A percentile compares a stretch with the other conserved stretches of the same genome.
These are phyloP conservation scores for Pinctada fucata DNA, from an alignment of 2,888 invertebrate genomes.

Conservation along the genomic window DNA sequence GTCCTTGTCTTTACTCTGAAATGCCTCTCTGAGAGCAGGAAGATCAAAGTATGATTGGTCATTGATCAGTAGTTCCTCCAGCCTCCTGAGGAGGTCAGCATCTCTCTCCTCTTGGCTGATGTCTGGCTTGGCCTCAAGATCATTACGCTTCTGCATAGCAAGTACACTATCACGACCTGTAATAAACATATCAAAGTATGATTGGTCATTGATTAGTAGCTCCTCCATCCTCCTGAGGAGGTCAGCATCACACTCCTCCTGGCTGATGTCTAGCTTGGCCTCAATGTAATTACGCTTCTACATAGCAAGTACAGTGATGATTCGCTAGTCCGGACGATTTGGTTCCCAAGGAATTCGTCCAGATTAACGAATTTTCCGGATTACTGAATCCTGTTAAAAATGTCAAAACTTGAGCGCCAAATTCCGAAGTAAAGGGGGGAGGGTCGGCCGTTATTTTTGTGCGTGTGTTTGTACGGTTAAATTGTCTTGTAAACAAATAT, in stretches of 20 bases:
- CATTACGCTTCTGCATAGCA: slow-evolving; percentile 65
- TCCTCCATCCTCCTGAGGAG: slow-evolving; percentile 66
- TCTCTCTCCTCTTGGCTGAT: slow-evolving; percentile 68
- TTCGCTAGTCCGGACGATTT: too few species aligned
- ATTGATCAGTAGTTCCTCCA: slow-evolving; percentile 66
- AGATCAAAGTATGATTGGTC: slow-evolving; percentile 65
- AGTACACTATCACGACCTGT: slow-evolving; percentile 74
- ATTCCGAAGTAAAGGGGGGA: too few species aligned
- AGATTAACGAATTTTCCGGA: too few species aligned
- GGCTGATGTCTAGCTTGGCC: slow-evolving; percentile 49
- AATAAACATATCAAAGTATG: slow-evolving; percentile 54
- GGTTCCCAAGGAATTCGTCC: too few species aligned
- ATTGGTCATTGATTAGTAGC: slow-evolving; percentile 60
- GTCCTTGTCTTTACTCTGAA: slow-evolving; percentile 59
- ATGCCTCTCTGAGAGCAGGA: slow-evolving; percentile 53
- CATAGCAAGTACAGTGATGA: slow-evolving; percentile 71
- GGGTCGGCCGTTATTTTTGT: too few species aligned
- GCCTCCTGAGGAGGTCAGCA: slow-evolving; percentile 65
- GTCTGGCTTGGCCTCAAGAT: slow-evolving; percentile 50
- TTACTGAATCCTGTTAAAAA: too few species aligned
- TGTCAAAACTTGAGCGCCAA: too few species aligned
- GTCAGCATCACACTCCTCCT: slow-evolving; percentile 70
- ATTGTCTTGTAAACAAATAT: too few species aligned
- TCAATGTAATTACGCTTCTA: slow-evolving; percentile 60
- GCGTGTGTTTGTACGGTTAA: too few species aligned